phyloP scores from a whole-genome alignment of 1,140 invertebrate species.

The Ceratitis capitata region DNA sequence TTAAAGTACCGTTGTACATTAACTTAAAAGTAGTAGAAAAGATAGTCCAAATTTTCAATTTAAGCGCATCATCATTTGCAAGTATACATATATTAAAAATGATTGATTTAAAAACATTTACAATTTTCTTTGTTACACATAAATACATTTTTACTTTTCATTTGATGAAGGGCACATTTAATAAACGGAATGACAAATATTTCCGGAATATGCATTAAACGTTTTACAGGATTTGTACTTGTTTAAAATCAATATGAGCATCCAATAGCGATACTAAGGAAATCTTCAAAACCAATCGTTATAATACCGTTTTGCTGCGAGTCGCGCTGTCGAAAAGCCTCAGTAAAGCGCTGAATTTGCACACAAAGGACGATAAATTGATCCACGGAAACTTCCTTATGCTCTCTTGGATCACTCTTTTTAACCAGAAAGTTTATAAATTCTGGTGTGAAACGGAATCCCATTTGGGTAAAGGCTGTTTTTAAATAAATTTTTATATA shows the following conservation, averaged over 20 bases:
- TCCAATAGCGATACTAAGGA: conserved; percentile 78
- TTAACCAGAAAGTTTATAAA: conserved; percentile 79
- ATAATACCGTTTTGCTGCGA: conserved; percentile 79
- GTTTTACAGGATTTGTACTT: background rate
- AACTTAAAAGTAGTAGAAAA: too few species aligned
- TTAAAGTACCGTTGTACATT: too few species aligned
- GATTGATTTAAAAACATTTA: too few species aligned
- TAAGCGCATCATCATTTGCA: too few species aligned
- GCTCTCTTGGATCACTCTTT: conserved; percentile 73
- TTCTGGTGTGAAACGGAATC: conserved; percentile 83
- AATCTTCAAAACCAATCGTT: conserved; percentile 87
- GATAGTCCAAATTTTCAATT: too few species aligned
- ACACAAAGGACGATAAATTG: conserved; percentile 89
- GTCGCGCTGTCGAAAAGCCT: conserved; percentile 82
- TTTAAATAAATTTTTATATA: conserved; percentile 50
- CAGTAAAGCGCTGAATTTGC: conserved; percentile 86
- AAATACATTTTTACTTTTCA: too few species aligned
- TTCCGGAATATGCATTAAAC: background rate
- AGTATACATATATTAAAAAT: too few species aligned
- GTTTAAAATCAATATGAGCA: conserved; percentile 66
- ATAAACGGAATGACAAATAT: background rate
- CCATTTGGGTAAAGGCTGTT: conserved; percentile 88
- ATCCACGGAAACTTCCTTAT: conserved; percentile 80
- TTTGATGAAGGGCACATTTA: background rate
- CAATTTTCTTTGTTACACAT: too few species aligned